phyloP scores from a whole-genome alignment of 2,113 vertebrate genomes.

The Lasiurus borealis region DNA sequence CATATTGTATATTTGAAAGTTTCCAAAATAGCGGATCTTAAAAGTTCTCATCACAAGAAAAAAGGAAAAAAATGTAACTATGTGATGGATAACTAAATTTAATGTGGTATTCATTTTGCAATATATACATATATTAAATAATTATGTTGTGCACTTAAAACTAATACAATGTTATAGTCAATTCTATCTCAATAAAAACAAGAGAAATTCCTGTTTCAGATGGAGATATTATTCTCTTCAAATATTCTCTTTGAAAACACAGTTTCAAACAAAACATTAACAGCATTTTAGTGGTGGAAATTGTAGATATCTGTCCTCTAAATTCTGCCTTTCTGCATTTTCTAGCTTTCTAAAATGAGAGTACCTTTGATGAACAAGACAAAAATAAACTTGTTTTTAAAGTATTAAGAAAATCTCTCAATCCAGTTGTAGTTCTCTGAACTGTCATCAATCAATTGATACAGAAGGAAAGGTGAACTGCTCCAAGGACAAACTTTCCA shows the following conservation, averaged over 20 bases:
- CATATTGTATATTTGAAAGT: background rate
- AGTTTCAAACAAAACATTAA: background rate
- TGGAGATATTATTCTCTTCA: conserved; percentile 6
- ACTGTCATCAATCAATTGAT: background rate
- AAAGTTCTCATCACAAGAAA: background rate
- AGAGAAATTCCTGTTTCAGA: conserved; percentile 2
- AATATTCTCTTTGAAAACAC: conserved; percentile 31
- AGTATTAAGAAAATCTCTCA: conserved; percentile 46
- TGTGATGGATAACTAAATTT: background rate
- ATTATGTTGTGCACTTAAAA: background rate
- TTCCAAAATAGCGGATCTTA: background rate
- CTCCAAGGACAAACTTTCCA: conserved; percentile 44
- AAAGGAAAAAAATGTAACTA: background rate
- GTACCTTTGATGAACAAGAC: conserved; percentile 10
- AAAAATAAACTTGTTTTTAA: conserved; percentile 55
- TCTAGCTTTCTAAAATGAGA: background rate
- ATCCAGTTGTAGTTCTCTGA: conserved; percentile 1
- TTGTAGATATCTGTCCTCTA: background rate
- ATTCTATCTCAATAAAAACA: background rate
- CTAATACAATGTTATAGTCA: background rate
- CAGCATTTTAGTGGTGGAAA: background rate
- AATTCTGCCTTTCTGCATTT: conserved; percentile 49
- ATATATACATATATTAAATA: background rate
- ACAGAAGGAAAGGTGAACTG: conserved; percentile 55
- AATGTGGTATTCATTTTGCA: background rate